phyloP scores from a whole-genome alignment of 1,140 invertebrate species.

The Bombus sibiricus region DNA sequence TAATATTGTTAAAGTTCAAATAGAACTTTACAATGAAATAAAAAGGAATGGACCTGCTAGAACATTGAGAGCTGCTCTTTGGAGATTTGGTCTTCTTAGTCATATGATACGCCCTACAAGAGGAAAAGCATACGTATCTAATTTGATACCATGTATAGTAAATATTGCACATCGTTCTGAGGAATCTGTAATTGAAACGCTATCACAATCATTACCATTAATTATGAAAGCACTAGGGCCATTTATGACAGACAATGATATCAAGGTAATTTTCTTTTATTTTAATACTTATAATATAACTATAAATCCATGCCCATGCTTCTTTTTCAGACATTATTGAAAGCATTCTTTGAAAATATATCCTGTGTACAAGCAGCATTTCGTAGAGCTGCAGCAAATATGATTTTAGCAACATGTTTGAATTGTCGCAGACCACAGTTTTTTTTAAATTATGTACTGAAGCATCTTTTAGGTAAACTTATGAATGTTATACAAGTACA shows the following conservation, averaged over 20 bases:
- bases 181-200: conserved; percentile 89
- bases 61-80: conserved; percentile 88
- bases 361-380: conserved; percentile 84
- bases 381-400: conserved; percentile 86
- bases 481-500: background rate
- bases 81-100: conserved; percentile 89
- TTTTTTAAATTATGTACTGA: conserved; percentile 85
- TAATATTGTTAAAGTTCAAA: conserved; percentile 88
- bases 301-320: conserved; percentile 57
- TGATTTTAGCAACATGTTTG: conserved; percentile 86
- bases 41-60: conserved; percentile 89
- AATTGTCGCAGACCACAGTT: conserved; percentile 85
- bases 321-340: conserved; percentile 83
- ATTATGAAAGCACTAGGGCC: conserved; percentile 88
- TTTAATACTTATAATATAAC: background rate
- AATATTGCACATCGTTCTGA: conserved; percentile 87
- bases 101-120: conserved; percentile 88
- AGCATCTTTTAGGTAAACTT: conserved; percentile 79
- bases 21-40: conserved; percentile 92
- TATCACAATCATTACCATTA: conserved; percentile 86
- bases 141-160: conserved; percentile 88
- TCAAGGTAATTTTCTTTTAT: conserved; percentile 83
- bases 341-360: conserved; percentile 87
- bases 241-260: conserved; percentile 89
- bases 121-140: conserved; percentile 89